A percentile compares a stretch with the other conserved stretches of the same genome.
These are phyloP conservation scores for Hemicentrotus pulcherrimus DNA, from an alignment of 35 echinoderm and acorn worm species.

Conservation along the genomic window DNA sequence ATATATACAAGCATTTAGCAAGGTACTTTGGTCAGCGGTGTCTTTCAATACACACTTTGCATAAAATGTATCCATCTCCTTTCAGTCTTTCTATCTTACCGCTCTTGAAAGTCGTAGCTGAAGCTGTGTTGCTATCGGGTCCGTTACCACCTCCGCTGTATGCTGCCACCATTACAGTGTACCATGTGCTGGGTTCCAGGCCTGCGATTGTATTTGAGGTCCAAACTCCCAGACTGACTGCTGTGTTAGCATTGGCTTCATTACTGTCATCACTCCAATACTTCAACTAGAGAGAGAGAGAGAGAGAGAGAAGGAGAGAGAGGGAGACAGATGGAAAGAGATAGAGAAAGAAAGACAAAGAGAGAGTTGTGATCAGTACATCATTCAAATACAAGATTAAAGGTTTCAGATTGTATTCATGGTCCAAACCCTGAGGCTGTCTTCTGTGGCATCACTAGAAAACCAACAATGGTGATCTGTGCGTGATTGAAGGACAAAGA, in stretches of 20 bases:
- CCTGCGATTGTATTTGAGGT: slow-evolving; percentile 27
- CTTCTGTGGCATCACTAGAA: no score
- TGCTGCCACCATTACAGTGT: slow-evolving; percentile 61
- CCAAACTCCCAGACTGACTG: not conserved
- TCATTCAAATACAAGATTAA: no score
- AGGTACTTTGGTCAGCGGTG: not conserved
- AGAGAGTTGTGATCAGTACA: no score
- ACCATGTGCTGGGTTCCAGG: slow-evolving; percentile 53
- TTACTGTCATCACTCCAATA: slow-evolving; percentile 60
- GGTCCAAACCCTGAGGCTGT: no score
- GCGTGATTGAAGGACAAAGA: no score
- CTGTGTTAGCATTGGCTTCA: slow-evolving; percentile 34
- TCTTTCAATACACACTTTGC: not conserved
- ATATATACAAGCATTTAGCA: not conserved
- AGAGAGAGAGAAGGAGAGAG: no score
- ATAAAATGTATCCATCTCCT: no score
- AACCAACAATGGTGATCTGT: not conserved
- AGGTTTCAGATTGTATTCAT: no score
- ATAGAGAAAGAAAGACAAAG: no score
- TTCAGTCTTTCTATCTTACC: no score
- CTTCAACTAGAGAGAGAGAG: slow-evolving; percentile 49
- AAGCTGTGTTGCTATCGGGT: not conserved
- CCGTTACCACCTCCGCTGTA: slow-evolving; percentile 66
- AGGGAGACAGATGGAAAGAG: no score
- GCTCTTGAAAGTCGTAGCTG: slow-evolving; percentile 57